Conservation (phyloP, 2,113 vertebrate genomes). For the Ochotona curzoniae region DNA sequence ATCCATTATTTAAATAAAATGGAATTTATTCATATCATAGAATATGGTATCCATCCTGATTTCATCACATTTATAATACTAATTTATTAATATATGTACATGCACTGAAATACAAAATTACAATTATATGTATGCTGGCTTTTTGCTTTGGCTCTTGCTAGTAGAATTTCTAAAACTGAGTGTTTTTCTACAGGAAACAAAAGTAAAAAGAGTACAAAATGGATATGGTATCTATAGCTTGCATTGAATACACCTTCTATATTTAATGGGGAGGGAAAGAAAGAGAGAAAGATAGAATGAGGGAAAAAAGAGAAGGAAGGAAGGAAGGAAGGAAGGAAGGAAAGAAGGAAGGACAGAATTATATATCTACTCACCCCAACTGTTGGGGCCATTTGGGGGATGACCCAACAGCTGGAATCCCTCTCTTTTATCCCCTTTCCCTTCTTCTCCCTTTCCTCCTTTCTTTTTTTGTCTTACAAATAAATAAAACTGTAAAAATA, state of each 20-base stretch:
- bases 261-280: not conserved
- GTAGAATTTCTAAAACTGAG: slow-evolving; percentile 16
- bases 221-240: not conserved
- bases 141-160: not conserved
- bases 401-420: too few species aligned
- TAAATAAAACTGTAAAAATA: too few species aligned
- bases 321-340: too few species aligned
- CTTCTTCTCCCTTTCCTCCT: too few species aligned
- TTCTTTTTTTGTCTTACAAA: too few species aligned
- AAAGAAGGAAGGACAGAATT: too few species aligned
- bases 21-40: not conserved
- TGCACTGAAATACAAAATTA: not conserved
- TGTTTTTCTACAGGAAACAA: not conserved
- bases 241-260: not conserved
- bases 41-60: not conserved
- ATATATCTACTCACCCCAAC: too few species aligned
- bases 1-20: not conserved
- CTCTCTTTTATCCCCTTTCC: too few species aligned
- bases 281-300: too few species aligned
- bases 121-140: not conserved
- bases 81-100: slow-evolving; percentile 4
- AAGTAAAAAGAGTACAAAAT: not conserved
- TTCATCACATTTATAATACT: not conserved
- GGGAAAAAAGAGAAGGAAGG: too few species aligned
- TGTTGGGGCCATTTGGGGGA: too few species aligned